Percentiles rank a stretch among this genome's conserved stretches.
These are phyloP conservation scores for Fulmarus glacialis DNA, from an alignment of 2,113 vertebrate species.

Conservation along the genomic window DNA sequence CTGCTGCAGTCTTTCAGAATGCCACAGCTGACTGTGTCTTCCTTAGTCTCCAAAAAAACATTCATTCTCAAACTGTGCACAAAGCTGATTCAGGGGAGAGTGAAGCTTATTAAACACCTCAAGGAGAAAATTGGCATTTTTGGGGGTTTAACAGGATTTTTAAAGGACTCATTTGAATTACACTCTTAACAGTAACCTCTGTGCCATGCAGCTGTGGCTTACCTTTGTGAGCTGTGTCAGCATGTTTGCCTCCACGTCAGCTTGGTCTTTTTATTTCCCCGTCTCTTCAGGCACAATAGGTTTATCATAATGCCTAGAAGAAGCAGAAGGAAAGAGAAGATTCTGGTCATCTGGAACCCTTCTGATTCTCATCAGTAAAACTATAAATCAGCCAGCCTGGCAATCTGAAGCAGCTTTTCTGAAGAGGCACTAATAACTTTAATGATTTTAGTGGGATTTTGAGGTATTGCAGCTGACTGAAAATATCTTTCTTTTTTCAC, in stretches of 20 bases:
- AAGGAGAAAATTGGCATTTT: background rate
- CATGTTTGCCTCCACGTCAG: background rate
- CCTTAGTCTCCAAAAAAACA: background rate
- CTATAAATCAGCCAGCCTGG: background rate
- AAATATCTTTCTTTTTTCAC: background rate
- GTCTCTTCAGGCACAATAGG: background rate
- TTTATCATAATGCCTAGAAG: conserved; percentile 5
- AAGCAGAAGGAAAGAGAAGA: background rate
- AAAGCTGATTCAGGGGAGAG: background rate
- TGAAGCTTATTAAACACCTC: background rate
- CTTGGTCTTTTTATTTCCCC: background rate
- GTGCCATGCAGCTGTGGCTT: background rate
- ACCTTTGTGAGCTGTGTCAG: background rate
- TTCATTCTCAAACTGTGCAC: background rate
- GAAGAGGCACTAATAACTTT: conserved; percentile 17
- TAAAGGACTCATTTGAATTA: background rate
- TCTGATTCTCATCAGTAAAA: conserved; percentile 37
- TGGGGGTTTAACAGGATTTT: background rate
- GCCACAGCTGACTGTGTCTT: background rate
- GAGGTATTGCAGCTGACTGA: conserved; percentile 19
- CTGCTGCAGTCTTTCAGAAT: background rate
- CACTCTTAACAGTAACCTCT: background rate
- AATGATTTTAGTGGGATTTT: conserved; percentile 8
- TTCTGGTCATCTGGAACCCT: conserved; percentile 15
- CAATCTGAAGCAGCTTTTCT: conserved; percentile 1